Evolutionary conservation across 2,888 invertebrate genomes (phyloP).

Genomic region (Hypena proboscidalis): DNA sequence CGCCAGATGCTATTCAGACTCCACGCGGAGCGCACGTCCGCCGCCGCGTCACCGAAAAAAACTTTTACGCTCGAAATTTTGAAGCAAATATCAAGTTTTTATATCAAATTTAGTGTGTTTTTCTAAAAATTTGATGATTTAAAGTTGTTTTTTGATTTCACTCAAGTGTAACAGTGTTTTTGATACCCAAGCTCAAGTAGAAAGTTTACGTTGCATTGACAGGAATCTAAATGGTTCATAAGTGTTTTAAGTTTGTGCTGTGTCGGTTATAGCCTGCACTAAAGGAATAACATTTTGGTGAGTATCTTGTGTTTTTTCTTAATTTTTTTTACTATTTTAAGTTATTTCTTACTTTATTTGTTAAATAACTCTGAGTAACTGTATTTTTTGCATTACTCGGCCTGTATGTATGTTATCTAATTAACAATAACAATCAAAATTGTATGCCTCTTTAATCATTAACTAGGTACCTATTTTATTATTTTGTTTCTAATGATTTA

Average conservation of each 20-base stretch:
- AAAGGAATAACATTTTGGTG: slow-evolving; percentile 54
- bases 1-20: slow-evolving; percentile 58
- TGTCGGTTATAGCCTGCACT: slow-evolving; percentile 60
- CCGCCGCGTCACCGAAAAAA: slow-evolving; percentile 39
- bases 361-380: too few species aligned
- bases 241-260: slow-evolving; percentile 62
- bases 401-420: too few species aligned
- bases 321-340: neutral
- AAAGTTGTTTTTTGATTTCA: slow-evolving; percentile 15
- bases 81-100: slow-evolving; percentile 51
- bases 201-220: slow-evolving; percentile 66
- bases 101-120: slow-evolving; percentile 11
- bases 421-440: too few species aligned
- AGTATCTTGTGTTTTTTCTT: slow-evolving; percentile 27
- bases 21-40: slow-evolving; percentile 48
- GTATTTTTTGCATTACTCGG: too few species aligned
- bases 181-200: slow-evolving; percentile 47
- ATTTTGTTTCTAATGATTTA: too few species aligned
- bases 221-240: slow-evolving; percentile 56
- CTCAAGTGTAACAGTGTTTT: slow-evolving; percentile 16
- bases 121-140: slow-evolving; percentile 12
- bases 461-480: too few species aligned
- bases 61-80: slow-evolving; percentile 59
- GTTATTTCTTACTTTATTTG: too few species aligned
- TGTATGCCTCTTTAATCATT: too few species aligned